Evolutionary conservation across 2,797 vertebrate genomes (phyloP), one percentile per base, ranked within the genome.

Genomic region (Bradypus variegatus): DNA sequence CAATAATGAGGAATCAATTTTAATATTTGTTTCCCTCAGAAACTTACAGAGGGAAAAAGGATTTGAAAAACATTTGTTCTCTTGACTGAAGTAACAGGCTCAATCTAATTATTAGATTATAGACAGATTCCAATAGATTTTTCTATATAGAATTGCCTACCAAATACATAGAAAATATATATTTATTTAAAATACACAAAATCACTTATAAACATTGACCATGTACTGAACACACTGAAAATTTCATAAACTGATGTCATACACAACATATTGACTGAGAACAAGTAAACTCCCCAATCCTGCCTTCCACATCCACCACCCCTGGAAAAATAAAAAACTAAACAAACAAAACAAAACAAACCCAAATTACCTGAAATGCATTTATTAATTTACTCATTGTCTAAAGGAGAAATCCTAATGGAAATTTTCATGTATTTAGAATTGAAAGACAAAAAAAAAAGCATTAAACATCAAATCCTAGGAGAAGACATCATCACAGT

Each of bases 391-490:
- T 75, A 87, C 58, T 91, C 36, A 77, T 25, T 90, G 18, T 4
- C 55, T 92, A 90, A 72, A 53, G 25, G 33, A 38, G n/a, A 95
- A 88, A 83, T 7, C 16, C 65, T 29, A 55, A n/a, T 55, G 60
- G 25, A 88, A 62, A 79, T 87, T 60, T 91, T 91, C 62, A 65
- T 8, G 38, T 53, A 76, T 80, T 83, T 93, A 86, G 33, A 82
- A 73, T 29, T 18, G 31, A 94, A 90, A 85, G 55, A 60, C 33
- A 15, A 90, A 88, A 89, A 65, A 85, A 91, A 87, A 90, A 21
- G 33, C 14, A 73, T 8, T 64, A 81, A 78, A n/a, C 41, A 86
- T 73, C 29, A 89, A 83, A 77, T 75, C 31, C 45, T 50, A 12
- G 11, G 21, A 33, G 31, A 87, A 84, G 38, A 76, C 77, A 45